These are phyloP conservation scores for Brachyhypopomus occidentalis DNA, from an alignment of 2,113 vertebrate genomes.

Conservation along the genomic window DNA sequence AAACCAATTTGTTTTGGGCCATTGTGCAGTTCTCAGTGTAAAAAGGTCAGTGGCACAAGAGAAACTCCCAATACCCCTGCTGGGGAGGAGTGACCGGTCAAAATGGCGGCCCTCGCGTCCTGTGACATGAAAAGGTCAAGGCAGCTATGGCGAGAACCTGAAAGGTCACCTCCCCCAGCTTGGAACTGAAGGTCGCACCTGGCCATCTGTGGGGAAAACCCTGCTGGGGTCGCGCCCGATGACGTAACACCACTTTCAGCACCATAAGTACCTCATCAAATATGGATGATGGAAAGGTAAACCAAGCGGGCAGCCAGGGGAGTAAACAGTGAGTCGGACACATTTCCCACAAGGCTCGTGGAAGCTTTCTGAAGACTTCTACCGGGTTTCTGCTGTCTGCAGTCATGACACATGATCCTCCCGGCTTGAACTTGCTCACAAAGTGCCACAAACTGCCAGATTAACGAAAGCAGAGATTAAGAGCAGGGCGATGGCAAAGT, in stretches of 20 bases:
- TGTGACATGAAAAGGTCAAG: constrained; percentile 69
- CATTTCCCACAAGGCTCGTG: background rate
- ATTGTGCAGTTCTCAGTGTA: constrained; percentile 51
- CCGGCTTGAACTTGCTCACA: constrained; percentile 4
- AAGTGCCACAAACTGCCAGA: background rate
- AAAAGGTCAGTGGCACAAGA: constrained; percentile 66
- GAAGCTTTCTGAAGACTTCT: background rate
- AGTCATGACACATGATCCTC: background rate
- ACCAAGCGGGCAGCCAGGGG: background rate
- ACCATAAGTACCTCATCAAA: constrained; percentile 9
- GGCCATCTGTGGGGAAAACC: constrained; percentile 36
- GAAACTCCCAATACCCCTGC: constrained; percentile 36
- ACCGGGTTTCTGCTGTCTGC: background rate
- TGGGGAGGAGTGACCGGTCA: constrained; percentile 59
- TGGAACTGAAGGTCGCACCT: constrained; percentile 40
- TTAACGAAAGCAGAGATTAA: background rate
- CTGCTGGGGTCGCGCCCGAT: background rate
- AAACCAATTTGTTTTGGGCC: constrained; percentile 55
- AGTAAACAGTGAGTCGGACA: background rate
- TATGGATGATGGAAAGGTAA: background rate
- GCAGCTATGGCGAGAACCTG: constrained; percentile 55
- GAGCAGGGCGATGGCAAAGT: constrained; percentile 7
- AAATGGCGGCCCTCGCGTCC: constrained; percentile 55
- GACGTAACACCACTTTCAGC: background rate
- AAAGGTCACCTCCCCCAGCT: constrained; percentile 65